Evolutionary conservation across 2,113 vertebrate species (phyloP).

Genomic region (Entelurus aequoreus): DNA sequence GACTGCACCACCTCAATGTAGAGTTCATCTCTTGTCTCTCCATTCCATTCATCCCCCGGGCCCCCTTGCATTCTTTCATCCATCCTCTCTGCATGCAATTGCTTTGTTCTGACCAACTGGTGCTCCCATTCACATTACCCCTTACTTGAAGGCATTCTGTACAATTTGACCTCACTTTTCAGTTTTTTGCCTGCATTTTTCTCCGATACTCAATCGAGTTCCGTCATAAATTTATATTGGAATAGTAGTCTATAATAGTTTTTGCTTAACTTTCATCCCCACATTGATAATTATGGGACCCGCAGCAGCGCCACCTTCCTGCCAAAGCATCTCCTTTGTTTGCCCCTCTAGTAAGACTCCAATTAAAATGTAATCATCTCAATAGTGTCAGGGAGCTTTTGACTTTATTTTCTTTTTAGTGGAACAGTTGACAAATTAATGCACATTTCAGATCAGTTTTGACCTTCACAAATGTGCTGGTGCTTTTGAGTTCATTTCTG

Average conservation of each 20-base stretch:
- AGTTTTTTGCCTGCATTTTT: background rate
- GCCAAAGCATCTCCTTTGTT: background rate
- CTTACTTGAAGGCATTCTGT: slow-evolving; percentile 1
- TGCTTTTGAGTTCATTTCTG: background rate
- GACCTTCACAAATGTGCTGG: background rate
- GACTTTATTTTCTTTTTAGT: background rate
- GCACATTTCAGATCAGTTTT: background rate
- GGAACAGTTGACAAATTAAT: background rate
- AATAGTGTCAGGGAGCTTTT: slow-evolving; percentile 3
- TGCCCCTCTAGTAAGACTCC: background rate
- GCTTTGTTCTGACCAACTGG: background rate
- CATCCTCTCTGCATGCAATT: slow-evolving; percentile 1
- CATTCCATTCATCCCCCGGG: background rate
- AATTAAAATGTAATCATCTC: slow-evolving; percentile 10
- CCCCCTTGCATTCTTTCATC: slow-evolving; percentile 3
- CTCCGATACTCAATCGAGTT: slow-evolving; percentile 8
- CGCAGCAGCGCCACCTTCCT: background rate
- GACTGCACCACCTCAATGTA: background rate
- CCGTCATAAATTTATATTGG: slow-evolving; percentile 8
- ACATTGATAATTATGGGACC: background rate
- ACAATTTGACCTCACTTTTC: slow-evolving; percentile 2
- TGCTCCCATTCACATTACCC: background rate
- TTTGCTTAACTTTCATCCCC: background rate
- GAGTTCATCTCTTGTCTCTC: background rate
- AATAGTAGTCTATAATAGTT: slow-evolving; percentile 2